A percentile compares a stretch with the other conserved stretches of the same genome.
Evolutionary conservation across 2,797 vertebrate genomes (phyloP).

Genomic region (Myripristis murdjan): DNA sequence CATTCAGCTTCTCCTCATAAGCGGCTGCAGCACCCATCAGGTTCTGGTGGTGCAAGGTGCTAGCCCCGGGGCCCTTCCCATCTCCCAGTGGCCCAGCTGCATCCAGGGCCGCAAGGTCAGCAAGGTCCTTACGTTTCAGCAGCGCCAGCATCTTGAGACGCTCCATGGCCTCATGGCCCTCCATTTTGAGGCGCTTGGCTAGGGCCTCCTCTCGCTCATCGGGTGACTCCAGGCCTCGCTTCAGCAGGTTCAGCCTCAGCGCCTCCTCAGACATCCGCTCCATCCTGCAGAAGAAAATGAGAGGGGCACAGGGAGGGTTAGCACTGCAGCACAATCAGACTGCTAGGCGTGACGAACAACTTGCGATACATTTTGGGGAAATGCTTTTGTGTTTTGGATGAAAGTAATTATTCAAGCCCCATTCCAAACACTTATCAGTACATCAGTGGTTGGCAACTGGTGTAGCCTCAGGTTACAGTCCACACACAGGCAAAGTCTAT

Average conservation of each 20-base stretch:
- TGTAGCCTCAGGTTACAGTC: too few species aligned
- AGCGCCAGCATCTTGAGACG: slow-evolving; percentile 96
- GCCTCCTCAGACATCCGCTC: slow-evolving; percentile 96
- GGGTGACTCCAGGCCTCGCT: slow-evolving; percentile 90
- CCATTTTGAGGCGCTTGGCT: slow-evolving; percentile 95
- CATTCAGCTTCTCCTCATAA: slow-evolving; percentile 95
- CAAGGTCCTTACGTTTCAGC: slow-evolving; percentile 95
- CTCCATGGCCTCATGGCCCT: slow-evolving; percentile 97
- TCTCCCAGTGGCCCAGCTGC: slow-evolving; percentile 78
- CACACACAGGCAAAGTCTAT: too few species aligned
- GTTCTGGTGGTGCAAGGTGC: slow-evolving; percentile 76
- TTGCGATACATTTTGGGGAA: too few species aligned
- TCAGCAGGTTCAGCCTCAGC: slow-evolving; percentile 93
- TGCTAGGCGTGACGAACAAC: too few species aligned
- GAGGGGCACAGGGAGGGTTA: slow-evolving; percentile 13
- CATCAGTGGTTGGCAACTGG: too few species aligned
- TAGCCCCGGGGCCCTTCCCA: slow-evolving; percentile 79
- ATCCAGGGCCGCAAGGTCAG: slow-evolving; percentile 82
- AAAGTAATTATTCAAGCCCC: too few species aligned
- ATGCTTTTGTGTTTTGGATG: too few species aligned
- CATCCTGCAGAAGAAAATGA: slow-evolving; percentile 81
- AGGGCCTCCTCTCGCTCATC: slow-evolving; percentile 92
- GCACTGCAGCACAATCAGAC: not conserved
- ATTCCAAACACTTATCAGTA: too few species aligned
- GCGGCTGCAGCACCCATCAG: slow-evolving; percentile 64